Conservation (phyloP, 2,888 invertebrate genomes). For the Melangyna quadrimaculata region DNA sequence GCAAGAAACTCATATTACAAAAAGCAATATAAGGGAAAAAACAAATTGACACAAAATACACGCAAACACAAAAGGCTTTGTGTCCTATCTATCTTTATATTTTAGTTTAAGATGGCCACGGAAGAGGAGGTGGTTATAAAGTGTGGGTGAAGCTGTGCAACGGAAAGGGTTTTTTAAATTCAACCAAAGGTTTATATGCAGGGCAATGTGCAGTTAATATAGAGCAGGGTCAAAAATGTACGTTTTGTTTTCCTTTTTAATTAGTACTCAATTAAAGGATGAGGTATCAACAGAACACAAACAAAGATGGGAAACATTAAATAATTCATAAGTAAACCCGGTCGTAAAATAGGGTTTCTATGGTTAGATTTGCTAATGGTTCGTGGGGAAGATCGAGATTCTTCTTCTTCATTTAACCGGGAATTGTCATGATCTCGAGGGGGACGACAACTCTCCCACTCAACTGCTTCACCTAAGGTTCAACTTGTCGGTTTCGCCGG, state of each 20-base stretch:
- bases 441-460: too few relatives aligned
- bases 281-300: not conserved
- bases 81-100: not conserved
- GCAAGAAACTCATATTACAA: slow-evolving; percentile 31
- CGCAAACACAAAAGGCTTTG: not conserved
- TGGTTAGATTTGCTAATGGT: too few relatives aligned
- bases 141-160: not conserved
- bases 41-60: slow-evolving; percentile 54
- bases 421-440: too few relatives aligned
- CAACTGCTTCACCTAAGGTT: too few relatives aligned
- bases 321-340: too few relatives aligned
- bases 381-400: too few relatives aligned
- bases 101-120: not conserved
- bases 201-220: not conserved
- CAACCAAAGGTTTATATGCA: not conserved
- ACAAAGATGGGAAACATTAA: not conserved
- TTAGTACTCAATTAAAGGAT: not conserved
- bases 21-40: slow-evolving; percentile 30
- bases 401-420: too few relatives aligned
- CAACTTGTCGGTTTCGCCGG: too few relatives aligned
- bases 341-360: too few relatives aligned
- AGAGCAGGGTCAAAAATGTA: not conserved
- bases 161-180: slow-evolving; percentile 39
- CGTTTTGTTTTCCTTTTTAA: not conserved
- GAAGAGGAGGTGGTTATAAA: slow-evolving; percentile 5